Evolutionary conservation across 1,140 invertebrate genomes (phyloP), one percentile per base, ranked within the genome.

Genomic region (Meloidogyne floridensis): DNA sequence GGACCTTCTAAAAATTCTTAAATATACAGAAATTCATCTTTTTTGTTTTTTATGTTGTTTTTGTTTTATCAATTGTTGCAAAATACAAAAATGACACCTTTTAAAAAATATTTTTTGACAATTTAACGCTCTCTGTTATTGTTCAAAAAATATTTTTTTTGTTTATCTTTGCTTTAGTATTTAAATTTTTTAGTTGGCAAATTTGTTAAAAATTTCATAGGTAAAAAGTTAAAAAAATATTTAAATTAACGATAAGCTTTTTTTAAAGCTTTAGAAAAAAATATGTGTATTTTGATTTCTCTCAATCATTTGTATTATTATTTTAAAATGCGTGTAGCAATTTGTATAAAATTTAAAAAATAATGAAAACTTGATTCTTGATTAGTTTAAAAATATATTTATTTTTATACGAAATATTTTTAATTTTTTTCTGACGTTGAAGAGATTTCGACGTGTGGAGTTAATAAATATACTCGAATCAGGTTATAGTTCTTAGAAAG

Each of bases 281-380:
- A 13, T 59, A 4, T 59, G 15, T 59, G 13, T 32, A 32, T 32
- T 32, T 59, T 5, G 15, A 13, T 65, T 65, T n/a, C n/a, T 65
- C 15, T 65, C 15, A 65, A n/a, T 65, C n/a, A 65, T 47, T 47
- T 47, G 47, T 47, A 65, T 65, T 59, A 15, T 15, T 15, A 15
- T 59, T 6, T 65, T 65, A n/a, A 65, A 65, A 65, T 65, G 59
- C 59, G 59, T 65, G 15, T 65, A 65, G 59, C 59, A 65, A 65
- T 65, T 47, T 65, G 59, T 65, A 65, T 65, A 65, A 65, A 65
- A 65, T 5, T 65, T 65, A n/a, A 65, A 65, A 65, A 65, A 15
- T 59, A 11, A 65, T n/a, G 10, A 0, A 6, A 6, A 5, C 6
- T 15, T 59, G 11, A 32, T 59, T 59, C n/a, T n/a, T 7, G 6